Evolutionary conservation across 2,888 invertebrate genomes (phyloP), one percentile per base, ranked within the genome.

Genomic region (Ecliptopera silaceata): DNA sequence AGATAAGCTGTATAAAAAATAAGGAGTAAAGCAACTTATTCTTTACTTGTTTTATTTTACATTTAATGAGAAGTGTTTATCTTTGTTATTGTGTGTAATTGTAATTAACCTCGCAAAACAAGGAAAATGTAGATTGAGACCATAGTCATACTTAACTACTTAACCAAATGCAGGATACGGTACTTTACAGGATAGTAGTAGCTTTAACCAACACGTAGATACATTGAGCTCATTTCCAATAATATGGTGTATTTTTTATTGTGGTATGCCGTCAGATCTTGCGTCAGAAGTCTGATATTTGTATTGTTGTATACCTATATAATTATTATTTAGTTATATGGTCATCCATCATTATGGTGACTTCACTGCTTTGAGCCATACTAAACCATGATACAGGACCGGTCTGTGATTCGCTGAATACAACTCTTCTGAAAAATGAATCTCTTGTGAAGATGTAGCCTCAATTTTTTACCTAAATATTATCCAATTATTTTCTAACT

Each of bases 261-360:
- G 18, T 20, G 41, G 39, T 42, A 46, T 59, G 59, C 18, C 44
- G 50, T 59, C 59, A 59, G 44, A 54, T 15, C 41, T 55, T 50
- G n/a, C 54, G 50, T 59, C 59, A 59, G 36, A 12, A 42, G 46
- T 41, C 17, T 26, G 10, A 15, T 45, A 36, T 42, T 11, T 38
- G 29, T 49, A 32, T 54, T 43, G 13, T 41, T 6, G 31, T 34
- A 20, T 34, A 46, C 34, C 20, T 41, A 34, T 6, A 18, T 18
- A 32, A 18, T 43, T 50, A 50, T 51, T 38, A 50, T 48, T 26
- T 26, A 26, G 43, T 41, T 49, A 32, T 59, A 42, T 36, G 41
- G 49, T 36, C 34, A 42, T 42, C 22, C 18, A 56, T 55, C 34
- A 49, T 59, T n/a, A 15, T 3, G 13, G 15, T 15, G 36, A 36